Evolutionary conservation across 2,888 invertebrate genomes (phyloP), one percentile per base, ranked within the genome.

Genomic region (Watsonalla binaria): DNA sequence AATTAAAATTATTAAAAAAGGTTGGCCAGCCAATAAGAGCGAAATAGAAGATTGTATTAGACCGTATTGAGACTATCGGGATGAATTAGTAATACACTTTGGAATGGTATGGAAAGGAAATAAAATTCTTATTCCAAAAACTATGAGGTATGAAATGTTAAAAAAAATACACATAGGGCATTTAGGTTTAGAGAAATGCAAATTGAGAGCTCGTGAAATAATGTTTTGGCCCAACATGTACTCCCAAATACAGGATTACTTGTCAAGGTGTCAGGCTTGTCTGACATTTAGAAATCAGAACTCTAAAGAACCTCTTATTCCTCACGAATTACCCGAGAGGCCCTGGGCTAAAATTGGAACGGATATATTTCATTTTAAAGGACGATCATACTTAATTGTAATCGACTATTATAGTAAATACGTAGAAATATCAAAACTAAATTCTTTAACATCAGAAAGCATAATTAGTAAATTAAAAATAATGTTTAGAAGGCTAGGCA

Each of bases 201-300:
- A 56, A 39, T 46, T 61, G 24, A 53, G 60, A n/a, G 59, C 62
- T 4, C 33, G 58, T 6, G 63, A 62, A 54, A 53, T 56, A 34
- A 56, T 62, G 49, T 66, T 54, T 54, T 64, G 63, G 63, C 63
- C 66, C 5, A 54, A 57, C 48, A 59, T 63, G 13, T 59, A 52
- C 24, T 37, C 54, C 7, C 58, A 65, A n/a, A 45, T 63, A 51
- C 35, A 57, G 11, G 56, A 63, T 51, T 53, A 24, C 24, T 49
- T 46, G 14, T 58, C 51, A 13, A 45, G 56, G 34, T 63, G 63
- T 47, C 58, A 62, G n/a, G 58, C 55, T 0, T 65, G 63, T 48
- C 46, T 65, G 6, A 54, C 61, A 5, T 33, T 54, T 50, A 54
- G 49, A 47, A 58, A 13, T 5, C 13, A 11, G 13, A 45, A 45